Evolutionary conservation across 2,888 invertebrate genomes (phyloP).

Genomic region (Andrena chrysosceles): DNA sequence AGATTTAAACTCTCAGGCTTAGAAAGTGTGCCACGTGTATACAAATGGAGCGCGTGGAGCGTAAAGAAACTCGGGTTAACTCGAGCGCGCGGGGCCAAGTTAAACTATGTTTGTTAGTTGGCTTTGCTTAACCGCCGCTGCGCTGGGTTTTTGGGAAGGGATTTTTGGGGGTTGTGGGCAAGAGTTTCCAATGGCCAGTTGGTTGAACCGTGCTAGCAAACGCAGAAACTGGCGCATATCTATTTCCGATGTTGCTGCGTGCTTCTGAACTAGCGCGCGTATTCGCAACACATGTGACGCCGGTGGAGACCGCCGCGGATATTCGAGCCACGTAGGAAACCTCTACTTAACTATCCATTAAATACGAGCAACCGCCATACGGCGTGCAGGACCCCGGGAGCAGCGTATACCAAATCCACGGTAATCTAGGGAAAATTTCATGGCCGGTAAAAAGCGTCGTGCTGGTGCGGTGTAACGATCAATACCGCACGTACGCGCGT

Average conservation of each 20-base stretch:
- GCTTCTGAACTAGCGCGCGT: constrained; percentile 37
- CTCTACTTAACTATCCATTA: constrained; percentile 83
- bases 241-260: constrained; percentile 22
- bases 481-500: constrained; percentile 61
- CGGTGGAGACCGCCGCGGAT: constrained; percentile 45
- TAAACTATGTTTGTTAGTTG: too few relatives aligned
- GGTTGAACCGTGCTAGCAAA: not conserved
- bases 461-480: constrained; percentile 60
- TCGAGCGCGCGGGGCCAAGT: too few relatives aligned
- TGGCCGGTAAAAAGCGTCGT: constrained; percentile 60
- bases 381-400: constrained; percentile 50
- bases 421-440: constrained; percentile 75
- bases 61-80: too few relatives aligned
- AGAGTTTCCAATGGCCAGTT: not conserved
- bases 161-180: not conserved
- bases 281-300: constrained; percentile 70
- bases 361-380: constrained; percentile 75
- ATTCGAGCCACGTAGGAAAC: constrained; percentile 81
- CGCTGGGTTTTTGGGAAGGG: not conserved
- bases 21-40: too few relatives aligned
- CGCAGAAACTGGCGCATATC: constrained; percentile 12
- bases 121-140: not conserved
- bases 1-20: too few relatives aligned
- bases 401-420: constrained; percentile 63
- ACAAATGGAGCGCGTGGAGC: too few relatives aligned